These are phyloP conservation scores for Patella depressa DNA, from an alignment of 2,888 invertebrate genomes.

Conservation along the genomic window DNA sequence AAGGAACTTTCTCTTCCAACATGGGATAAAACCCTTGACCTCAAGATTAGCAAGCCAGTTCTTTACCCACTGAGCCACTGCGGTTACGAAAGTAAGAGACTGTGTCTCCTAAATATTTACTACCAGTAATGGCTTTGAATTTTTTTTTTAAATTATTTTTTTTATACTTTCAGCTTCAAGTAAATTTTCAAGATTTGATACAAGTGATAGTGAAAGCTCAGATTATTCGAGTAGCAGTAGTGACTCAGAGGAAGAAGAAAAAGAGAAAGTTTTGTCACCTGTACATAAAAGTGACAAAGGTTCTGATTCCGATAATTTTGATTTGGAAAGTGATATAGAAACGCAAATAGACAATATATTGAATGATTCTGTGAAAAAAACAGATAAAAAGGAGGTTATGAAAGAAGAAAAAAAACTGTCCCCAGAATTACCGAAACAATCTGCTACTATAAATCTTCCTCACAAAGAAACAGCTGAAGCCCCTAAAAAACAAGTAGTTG, in stretches of 20 bases:
- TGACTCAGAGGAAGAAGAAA: conserved; percentile 33
- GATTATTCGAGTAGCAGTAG: conserved; percentile 16
- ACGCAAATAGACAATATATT: conserved; percentile 7
- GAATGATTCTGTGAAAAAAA: background rate
- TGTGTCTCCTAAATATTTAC: background rate
- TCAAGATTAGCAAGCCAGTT: too few relatives aligned
- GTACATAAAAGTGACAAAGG: background rate
- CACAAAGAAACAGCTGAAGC: background rate
- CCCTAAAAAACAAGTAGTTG: background rate
- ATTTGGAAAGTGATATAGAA: conserved; percentile 1
- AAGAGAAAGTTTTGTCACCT: background rate
- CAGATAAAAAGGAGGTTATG: background rate
- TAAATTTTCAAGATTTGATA: conserved; percentile 57
- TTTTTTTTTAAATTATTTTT: background rate
- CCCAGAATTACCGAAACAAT: background rate
- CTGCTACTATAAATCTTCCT: background rate
- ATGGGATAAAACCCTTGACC: too few relatives aligned
- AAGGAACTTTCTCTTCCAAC: too few relatives aligned
- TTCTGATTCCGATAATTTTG: background rate
- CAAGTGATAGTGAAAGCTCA: conserved; percentile 44
- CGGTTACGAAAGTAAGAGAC: too few relatives aligned
- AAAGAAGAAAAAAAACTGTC: background rate
- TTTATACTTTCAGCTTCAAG: conserved; percentile 43
- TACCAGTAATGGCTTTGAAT: background rate
- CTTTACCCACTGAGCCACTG: too few relatives aligned